Base-by-base conservation (phyloP, 1,140 invertebrate genomes). In the Pseudomyrmex pallidus region DNA sequence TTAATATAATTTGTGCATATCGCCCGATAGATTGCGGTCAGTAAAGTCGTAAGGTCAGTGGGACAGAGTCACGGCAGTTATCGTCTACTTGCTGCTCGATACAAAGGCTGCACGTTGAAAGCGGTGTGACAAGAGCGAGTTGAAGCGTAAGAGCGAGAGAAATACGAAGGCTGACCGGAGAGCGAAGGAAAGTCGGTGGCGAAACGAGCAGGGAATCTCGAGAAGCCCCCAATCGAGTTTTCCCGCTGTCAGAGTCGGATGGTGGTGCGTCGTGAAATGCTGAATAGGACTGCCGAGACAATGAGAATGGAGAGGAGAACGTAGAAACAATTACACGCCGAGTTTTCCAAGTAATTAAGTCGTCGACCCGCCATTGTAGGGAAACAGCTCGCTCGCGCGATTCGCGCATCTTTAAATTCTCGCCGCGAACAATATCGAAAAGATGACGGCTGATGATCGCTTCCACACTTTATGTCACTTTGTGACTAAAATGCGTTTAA, bases 151-250 rank as follows among this genome's bases (percentile, higher is more conserved):
- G 57, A 25, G n/a, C 17, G 20, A 44, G 22, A 52, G 1, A 78
- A 68, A 15, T 64, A 67, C 35, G 44, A 68, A 61, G 17, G 10
- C 5, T 61, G 54, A 54, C 12, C 44, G 52, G 44, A 52, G 59
- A 15, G 57, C 62, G 46, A 50, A 54, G 25, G 66, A 74, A 64
- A 57, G 46, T n/a, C 74, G 61, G n/a, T 13, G 76, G 73, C 50
- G 54, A 25, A 67, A 57, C 20, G 64, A 74, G 67, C 25, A 66
- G 54, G 44, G 57, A 73, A 67, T 74, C 57, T 87, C 54, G 61
- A 82, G 82, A 48, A 84, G 7, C 48, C 57, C 78, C 22, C 86
- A 84, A 87, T 87, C 82, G 82, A 85, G 74, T 87, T 88, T 85
- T 62, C 83, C 5, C 59, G 63, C 63, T 62, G 62, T 85, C 70